Evolutionary conservation across 2,113 vertebrate genomes (phyloP).

Genomic region (Carassius auratus): DNA sequence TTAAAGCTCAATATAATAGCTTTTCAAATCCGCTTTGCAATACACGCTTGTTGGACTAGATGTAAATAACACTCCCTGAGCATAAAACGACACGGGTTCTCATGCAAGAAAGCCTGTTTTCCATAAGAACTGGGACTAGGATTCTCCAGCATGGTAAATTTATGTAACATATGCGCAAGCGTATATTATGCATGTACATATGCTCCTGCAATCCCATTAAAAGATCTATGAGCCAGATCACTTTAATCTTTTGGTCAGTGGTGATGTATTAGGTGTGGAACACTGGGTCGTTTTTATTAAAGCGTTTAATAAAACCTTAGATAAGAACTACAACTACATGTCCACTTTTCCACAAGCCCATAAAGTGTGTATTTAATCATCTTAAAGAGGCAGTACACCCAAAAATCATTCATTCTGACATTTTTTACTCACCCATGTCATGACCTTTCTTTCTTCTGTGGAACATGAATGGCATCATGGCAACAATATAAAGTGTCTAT

Average conservation of each 20-base stretch:
- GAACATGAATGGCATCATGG: neutral
- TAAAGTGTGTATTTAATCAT: constrained; percentile 40
- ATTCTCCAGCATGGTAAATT: constrained; percentile 14
- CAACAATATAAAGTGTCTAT: too few relatives aligned
- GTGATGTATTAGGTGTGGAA: constrained; percentile 14
- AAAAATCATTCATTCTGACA: neutral
- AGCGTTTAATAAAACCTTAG: constrained; percentile 1
- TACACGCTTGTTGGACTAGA: neutral
- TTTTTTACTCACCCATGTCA: neutral
- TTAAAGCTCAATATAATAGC: neutral
- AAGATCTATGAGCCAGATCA: neutral
- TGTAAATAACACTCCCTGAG: neutral
- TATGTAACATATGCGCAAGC: constrained; percentile 8
- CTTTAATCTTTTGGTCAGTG: constrained; percentile 19
- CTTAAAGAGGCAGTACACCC: constrained; percentile 18
- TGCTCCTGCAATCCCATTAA: neutral
- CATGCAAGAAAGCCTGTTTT: constrained; percentile 16
- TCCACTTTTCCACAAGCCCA: neutral
- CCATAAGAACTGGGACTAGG: neutral
- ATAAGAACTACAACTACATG: constrained; percentile 9
- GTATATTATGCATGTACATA: constrained; percentile 43
- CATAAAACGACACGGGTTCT: neutral
- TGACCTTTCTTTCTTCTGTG: neutral
- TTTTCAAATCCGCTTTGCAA: too few relatives aligned
- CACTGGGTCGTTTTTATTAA: constrained; percentile 27